A percentile compares a stretch with the other conserved stretches of the same genome.
Evolutionary conservation across 2,888 invertebrate species (phyloP).

Genomic region (Artemia sinica): DNA sequence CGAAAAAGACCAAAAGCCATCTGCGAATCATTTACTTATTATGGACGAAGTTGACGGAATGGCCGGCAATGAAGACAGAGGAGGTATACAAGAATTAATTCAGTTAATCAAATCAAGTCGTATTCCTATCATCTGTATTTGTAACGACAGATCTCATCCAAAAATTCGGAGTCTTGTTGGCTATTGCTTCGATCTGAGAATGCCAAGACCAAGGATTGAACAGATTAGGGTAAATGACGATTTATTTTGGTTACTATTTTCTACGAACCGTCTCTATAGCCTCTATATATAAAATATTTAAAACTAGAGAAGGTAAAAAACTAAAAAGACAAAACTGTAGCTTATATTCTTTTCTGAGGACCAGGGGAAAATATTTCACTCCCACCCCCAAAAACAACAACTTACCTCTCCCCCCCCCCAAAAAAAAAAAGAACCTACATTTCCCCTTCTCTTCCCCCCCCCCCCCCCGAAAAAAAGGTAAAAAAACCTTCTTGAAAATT

Average conservation of each 20-base stretch:
- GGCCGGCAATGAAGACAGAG: conserved; percentile 97
- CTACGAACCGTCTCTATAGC: not conserved
- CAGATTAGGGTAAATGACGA: conserved; percentile 56
- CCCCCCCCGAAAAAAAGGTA: no score
- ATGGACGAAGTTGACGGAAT: conserved; percentile 99
- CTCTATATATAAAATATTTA: not conserved
- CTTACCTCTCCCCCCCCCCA: no score
- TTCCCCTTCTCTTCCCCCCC: no score
- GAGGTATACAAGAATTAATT: conserved; percentile 88
- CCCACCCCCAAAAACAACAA: no score
- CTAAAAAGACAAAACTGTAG: no score
- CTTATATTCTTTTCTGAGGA: no score
- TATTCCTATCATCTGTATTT: conserved; percentile 87
- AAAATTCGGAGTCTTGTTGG: conserved; percentile 84
- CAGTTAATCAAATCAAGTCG: conserved; percentile 67
- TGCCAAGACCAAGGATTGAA: conserved; percentile 63
- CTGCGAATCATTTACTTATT: conserved; percentile 71
- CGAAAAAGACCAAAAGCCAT: conserved; percentile 32
- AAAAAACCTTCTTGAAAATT: no score
- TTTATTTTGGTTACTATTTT: conserved; percentile 13
- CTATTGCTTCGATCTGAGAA: conserved; percentile 81
- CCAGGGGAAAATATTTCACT: no score
- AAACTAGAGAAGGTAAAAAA: not conserved
- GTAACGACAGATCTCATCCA: conserved; percentile 82
- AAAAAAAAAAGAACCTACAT: no score